A percentile compares a stretch with the other conserved stretches of the same genome.
Evolutionary conservation across 2,888 invertebrate species (phyloP).

Genomic region (Acronicta alni): DNA sequence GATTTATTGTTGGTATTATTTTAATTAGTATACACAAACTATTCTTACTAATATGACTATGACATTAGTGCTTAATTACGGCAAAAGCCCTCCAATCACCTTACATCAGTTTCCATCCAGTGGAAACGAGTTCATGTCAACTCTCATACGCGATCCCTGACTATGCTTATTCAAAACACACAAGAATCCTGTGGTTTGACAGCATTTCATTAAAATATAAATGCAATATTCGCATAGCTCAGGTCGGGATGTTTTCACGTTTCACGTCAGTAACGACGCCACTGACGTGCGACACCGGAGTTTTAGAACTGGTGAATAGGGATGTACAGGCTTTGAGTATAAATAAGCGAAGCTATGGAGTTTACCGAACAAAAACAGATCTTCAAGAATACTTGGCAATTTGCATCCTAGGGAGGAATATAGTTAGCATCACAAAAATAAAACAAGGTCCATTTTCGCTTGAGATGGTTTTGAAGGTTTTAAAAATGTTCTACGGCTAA

Average conservation of each 20-base stretch:
- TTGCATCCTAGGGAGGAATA: too few species aligned
- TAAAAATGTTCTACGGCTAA: too few species aligned
- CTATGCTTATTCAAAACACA: not conserved
- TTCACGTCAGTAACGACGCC: conserved; percentile 27
- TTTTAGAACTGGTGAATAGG: not conserved
- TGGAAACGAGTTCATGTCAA: not conserved
- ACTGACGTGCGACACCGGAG: conserved; percentile 1
- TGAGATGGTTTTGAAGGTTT: too few species aligned
- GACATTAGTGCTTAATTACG: too few species aligned
- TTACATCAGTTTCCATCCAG: not conserved
- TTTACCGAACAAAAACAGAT: not conserved
- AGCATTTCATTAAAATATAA: conserved; percentile 1
- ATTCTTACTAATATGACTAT: too few species aligned
- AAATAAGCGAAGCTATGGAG: not conserved
- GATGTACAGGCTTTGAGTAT: not conserved
- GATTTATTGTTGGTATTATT: not conserved
- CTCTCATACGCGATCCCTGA: not conserved
- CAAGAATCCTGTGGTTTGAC: not conserved
- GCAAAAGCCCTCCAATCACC: conserved; percentile 4
- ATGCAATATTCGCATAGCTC: conserved; percentile 3
- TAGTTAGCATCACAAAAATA: too few species aligned
- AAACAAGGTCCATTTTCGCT: too few species aligned
- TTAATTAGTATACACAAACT: not conserved
- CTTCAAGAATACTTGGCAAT: not conserved
- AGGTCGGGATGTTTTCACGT: conserved; percentile 12